Conservation (phyloP, 2,797 vertebrate species). For the Microtus agrestis region DNA sequence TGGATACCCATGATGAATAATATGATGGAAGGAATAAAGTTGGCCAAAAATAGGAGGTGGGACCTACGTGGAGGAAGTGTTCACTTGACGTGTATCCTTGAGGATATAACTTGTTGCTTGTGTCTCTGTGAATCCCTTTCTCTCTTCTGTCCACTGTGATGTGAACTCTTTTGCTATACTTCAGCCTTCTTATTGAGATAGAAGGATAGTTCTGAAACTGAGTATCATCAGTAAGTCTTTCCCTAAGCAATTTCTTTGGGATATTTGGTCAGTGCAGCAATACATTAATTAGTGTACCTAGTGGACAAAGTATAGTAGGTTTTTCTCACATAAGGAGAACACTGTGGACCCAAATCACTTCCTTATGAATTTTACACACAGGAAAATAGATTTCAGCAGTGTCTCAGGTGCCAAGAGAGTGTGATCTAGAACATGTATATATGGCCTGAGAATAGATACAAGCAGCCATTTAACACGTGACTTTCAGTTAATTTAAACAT, state of each 20-base stretch:
- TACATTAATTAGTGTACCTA: not conserved
- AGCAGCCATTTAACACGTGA: not conserved
- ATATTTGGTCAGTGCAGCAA: not conserved
- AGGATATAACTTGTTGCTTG: not conserved
- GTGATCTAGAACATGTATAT: not conserved
- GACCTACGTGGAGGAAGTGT: not conserved
- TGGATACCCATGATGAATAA: not conserved
- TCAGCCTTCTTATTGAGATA: too few relatives aligned
- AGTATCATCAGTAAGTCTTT: not conserved
- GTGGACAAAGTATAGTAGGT: not conserved
- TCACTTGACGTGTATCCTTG: not conserved
- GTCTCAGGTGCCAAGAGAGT: not conserved
- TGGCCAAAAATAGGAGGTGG: not conserved
- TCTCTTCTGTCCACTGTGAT: not conserved
- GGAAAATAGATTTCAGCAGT: not conserved
- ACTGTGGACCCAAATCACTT: not conserved
- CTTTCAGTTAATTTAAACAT: not conserved
- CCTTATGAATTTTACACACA: not conserved
- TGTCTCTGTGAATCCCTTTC: not conserved
- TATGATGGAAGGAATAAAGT: too few relatives aligned
- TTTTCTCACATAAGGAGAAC: not conserved
- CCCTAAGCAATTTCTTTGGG: not conserved
- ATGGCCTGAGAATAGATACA: not conserved
- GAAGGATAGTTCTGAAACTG: not conserved
- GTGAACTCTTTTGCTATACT: too few relatives aligned